Conservation (phyloP, 2,797 vertebrate genomes). For the Microcaecilia unicolor region DNA sequence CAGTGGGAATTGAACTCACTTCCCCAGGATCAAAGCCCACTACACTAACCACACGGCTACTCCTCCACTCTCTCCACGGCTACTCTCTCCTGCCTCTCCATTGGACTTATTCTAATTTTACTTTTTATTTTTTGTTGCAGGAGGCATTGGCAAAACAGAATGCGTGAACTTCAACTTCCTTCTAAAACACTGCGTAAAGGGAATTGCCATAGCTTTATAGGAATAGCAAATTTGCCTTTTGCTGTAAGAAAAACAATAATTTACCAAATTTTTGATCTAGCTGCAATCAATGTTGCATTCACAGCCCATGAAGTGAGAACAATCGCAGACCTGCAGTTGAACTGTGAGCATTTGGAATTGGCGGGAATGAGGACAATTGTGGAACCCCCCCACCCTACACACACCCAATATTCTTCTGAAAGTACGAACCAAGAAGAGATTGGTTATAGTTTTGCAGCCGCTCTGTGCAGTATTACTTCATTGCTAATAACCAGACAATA, state of each 20-base stretch:
- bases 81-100: too few relatives aligned
- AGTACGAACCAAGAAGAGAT: constrained; percentile 6
- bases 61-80: too few relatives aligned
- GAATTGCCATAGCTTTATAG: constrained; percentile 45
- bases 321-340: constrained; percentile 20
- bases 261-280: constrained; percentile 32
- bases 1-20: too few relatives aligned
- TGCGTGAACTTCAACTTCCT: constrained; percentile 42
- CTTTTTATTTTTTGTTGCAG: constrained; percentile 52
- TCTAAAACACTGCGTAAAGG: constrained; percentile 46
- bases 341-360: constrained; percentile 24
- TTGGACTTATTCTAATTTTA: too few relatives aligned
- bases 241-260: constrained; percentile 42
- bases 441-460: constrained; percentile 7
- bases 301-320: constrained; percentile 5
- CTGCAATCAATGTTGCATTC: constrained; percentile 39
- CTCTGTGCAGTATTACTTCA: constrained; percentile 19
- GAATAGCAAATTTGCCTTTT: constrained; percentile 34
- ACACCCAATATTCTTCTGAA: constrained; percentile 16
- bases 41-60: too few relatives aligned
- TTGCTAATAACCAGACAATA: constrained; percentile 10
- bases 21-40: too few relatives aligned
- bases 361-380: constrained; percentile 4
- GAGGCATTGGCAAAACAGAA: constrained; percentile 78
- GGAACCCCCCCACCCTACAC: too few relatives aligned